Evolutionary conservation across 2,113 vertebrate species (phyloP), one percentile per base, ranked within the genome.

Genomic region (Festucalex cinctus): DNA sequence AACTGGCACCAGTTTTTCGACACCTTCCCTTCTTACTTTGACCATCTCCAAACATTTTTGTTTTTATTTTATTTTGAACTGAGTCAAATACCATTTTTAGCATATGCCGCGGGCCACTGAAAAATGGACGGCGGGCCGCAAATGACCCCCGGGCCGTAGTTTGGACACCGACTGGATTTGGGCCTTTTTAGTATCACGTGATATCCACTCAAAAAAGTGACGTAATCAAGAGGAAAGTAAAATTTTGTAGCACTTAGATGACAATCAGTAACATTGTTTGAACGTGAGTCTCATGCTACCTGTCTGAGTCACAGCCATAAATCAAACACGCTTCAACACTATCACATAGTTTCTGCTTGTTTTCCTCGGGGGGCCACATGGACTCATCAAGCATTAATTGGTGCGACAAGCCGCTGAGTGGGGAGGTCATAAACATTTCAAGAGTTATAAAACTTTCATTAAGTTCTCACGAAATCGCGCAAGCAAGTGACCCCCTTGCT

Each of bases 391-490:
- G 57, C 89, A 85, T 89, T 90, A 91, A 88, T 91, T 88, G 88
- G 83, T 73, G 70, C 79, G 88, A 92, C 90, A 91, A 91, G 92
- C 88, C 88, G 86, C 78, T 88, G 89, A 93, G 91, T 88, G 84
- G 75, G 83, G 78, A 90, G 92, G 91, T 92, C 92, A 92, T 91
- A 93, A 93, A 92, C 91, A 92, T 93, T 93, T 93, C 92, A 92
- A 92, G 91, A 92, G 90, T 93, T 93, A 93, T 92, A 92, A 92
- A 93, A 92, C 89, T 92, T 93, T 92, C 91, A 93, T 92, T 92
- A 93, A 92, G 92, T 93, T 93, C 92, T 93, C 92, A 93, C 92
- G 92, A 93, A 93, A 91, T 90, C 87, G 84, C 77, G 73, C 85
- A 81, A 90, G 86, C 76, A 74, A 88, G 65, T 91, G 90, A 90